A percentile compares a stretch with the other conserved stretches of the same genome.
Evolutionary conservation across 2,797 vertebrate genomes (phyloP).

Genomic region (Rhinoraja longicauda): DNA sequence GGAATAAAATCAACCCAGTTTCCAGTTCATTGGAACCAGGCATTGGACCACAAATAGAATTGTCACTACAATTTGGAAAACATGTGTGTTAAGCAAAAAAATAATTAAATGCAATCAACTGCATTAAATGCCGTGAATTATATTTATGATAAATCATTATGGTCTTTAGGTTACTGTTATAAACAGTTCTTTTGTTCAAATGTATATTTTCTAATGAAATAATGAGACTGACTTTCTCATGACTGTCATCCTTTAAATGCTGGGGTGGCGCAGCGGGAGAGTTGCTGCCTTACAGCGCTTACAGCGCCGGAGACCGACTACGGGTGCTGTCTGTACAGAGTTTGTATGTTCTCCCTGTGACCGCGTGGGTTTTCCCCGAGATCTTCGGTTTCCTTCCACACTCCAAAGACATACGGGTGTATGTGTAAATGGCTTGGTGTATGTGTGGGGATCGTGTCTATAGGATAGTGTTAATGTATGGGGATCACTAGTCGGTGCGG

Average conservation of each 20-base stretch:
- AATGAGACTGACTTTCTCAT: not conserved
- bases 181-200: not conserved
- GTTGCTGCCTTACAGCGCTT: too few species aligned
- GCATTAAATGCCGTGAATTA: not conserved
- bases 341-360: too few species aligned
- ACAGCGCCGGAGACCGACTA: too few species aligned
- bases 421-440: too few species aligned
- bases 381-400: too few species aligned
- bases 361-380: too few species aligned
- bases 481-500: too few species aligned
- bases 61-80: not conserved
- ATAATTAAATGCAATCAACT: not conserved
- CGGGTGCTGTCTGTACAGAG: too few species aligned
- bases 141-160: not conserved
- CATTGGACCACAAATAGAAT: not conserved
- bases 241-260: not conserved
- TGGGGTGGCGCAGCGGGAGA: too few species aligned
- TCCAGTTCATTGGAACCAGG: not conserved
- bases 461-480: too few species aligned
- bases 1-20: not conserved
- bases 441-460: too few species aligned
- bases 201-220: not conserved
- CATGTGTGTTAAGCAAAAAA: not conserved
- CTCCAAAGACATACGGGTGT: too few species aligned
- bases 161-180: not conserved